A percentile compares a stretch with the other conserved stretches of the same genome.
phyloP scores from a whole-genome alignment of 2,113 vertebrate species.

The Morphnarchus princeps region DNA sequence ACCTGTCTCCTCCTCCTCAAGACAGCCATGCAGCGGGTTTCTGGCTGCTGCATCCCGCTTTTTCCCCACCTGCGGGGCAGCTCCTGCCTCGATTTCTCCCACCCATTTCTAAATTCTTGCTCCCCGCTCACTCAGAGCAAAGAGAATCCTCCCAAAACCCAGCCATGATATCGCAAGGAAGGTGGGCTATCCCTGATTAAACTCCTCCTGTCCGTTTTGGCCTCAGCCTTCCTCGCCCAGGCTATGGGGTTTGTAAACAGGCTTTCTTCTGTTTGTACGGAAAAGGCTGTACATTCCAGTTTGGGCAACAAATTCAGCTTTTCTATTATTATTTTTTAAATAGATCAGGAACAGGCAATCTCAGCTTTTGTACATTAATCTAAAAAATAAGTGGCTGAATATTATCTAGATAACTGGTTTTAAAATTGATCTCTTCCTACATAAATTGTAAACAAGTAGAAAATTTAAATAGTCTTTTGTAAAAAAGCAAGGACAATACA shows the following conservation, averaged over 20 bases:
- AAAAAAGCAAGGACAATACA: slow-evolving; percentile 34
- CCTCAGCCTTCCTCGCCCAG: neutral
- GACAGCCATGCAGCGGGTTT: neutral
- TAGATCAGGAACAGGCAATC: neutral
- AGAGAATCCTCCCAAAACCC: neutral
- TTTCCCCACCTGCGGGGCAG: neutral
- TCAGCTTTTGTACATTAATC: slow-evolving; percentile 2
- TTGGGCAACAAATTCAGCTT: neutral
- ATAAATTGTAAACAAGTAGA: slow-evolving; percentile 58
- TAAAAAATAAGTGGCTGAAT: slow-evolving; percentile 32
- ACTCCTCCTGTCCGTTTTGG: neutral
- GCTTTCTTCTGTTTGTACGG: neutral
- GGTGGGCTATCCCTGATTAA: neutral
- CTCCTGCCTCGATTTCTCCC: neutral
- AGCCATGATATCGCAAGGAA: accelerated
- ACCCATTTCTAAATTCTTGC: neutral
- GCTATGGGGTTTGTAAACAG: neutral
- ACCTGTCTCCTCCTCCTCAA: neutral
- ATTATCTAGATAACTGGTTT: neutral
- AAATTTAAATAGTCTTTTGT: slow-evolving; percentile 57
- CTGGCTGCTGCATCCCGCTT: neutral
- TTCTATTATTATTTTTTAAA: neutral
- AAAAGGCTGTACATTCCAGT: neutral
- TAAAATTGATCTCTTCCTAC: slow-evolving; percentile 36
- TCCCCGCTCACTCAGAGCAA: neutral